A percentile compares a stretch with the other conserved stretches of the same genome.
phyloP scores from a whole-genome alignment of 2,797 vertebrate species.

The Sternotherus odoratus region DNA sequence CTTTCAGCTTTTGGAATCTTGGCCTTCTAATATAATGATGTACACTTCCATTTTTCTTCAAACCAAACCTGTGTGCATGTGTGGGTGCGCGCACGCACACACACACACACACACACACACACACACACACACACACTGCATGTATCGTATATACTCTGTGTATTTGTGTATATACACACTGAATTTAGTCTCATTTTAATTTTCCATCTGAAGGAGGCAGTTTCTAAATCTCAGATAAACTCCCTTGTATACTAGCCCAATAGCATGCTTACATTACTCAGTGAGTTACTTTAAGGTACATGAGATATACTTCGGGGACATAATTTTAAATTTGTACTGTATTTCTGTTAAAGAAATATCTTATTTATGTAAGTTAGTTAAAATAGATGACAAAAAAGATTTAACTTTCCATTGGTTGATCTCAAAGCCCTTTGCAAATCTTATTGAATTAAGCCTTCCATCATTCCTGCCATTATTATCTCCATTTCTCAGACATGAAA shows the following conservation, averaged over 20 bases:
- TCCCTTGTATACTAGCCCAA: background rate
- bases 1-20: constrained; percentile 55
- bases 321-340: constrained; percentile 33
- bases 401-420: constrained; percentile 42
- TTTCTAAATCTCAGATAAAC: background rate
- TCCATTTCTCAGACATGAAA: constrained; percentile 49
- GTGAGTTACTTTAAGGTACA: constrained; percentile 20
- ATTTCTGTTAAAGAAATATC: constrained; percentile 42
- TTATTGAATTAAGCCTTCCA: constrained; percentile 64
- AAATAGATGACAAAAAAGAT: constrained; percentile 46
- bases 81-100: background rate
- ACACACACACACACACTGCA: no score
- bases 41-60: constrained; percentile 30
- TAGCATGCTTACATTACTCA: background rate
- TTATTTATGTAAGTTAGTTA: constrained; percentile 25
- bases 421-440: constrained; percentile 48
- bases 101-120: no score
- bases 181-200: constrained; percentile 18
- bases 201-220: background rate
- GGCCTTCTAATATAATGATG: constrained; percentile 54
- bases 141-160: background rate
- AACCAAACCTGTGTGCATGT: background rate
- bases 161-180: constrained; percentile 8
- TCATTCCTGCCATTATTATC: constrained; percentile 58
- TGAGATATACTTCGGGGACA: background rate